A percentile compares a stretch with the other conserved stretches of the same genome.
These are phyloP conservation scores for Nycticryphes semicollaris DNA, from an alignment of 2,113 vertebrate species.

Conservation along the genomic window DNA sequence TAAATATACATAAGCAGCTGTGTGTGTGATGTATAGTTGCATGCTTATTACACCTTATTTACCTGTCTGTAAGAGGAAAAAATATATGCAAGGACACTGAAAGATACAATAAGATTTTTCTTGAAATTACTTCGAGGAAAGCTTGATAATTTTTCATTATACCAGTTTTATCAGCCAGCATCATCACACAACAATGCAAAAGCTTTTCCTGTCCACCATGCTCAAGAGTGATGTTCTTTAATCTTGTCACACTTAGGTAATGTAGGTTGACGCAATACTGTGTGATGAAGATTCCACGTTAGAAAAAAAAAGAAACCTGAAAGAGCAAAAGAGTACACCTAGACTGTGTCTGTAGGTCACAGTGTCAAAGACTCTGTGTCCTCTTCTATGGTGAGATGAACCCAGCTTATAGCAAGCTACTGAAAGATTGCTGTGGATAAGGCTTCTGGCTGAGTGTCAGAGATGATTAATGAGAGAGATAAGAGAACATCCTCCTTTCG, in stretches of 20 bases:
- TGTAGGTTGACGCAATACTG: background rate
- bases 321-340: background rate
- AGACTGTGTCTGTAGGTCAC: background rate
- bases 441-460: background rate
- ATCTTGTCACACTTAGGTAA: background rate
- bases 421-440: conserved; percentile 31
- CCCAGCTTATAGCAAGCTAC: background rate
- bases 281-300: background rate
- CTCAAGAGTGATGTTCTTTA: conserved; percentile 8
- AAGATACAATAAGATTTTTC: background rate
- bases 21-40: background rate
- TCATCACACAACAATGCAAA: background rate
- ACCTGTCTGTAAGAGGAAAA: background rate
- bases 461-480: conserved; percentile 55
- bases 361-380: background rate
- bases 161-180: background rate
- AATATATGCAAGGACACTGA: background rate
- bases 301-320: background rate
- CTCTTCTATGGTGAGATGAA: background rate
- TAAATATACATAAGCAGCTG: background rate
- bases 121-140: background rate
- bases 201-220: background rate
- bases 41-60: background rate
- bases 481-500: conserved; percentile 39
- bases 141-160: background rate